A percentile compares a stretch with the other conserved stretches of the same genome.
phyloP scores from a whole-genome alignment of 2,797 vertebrate species.

The Acipenser ruthenus region DNA sequence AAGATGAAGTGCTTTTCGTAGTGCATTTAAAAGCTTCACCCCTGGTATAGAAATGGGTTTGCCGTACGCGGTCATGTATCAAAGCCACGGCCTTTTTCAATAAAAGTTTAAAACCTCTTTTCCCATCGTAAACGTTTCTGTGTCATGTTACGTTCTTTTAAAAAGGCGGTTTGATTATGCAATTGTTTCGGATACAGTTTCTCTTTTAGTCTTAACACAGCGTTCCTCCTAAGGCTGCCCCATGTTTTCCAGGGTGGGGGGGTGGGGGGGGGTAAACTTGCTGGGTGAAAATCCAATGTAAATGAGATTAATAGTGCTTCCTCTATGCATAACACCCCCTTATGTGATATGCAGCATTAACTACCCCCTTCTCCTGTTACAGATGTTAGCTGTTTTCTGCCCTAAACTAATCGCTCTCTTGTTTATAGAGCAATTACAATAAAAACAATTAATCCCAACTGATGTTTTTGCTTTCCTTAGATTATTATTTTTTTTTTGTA shows the following conservation, averaged over 20 bases:
- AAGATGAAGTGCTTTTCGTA: too few relatives aligned
- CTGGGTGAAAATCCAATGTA: too few relatives aligned
- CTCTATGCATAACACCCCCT: slow-evolving; percentile 11
- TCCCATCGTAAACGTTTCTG: too few relatives aligned
- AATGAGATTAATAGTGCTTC: not conserved
- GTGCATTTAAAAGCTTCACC: too few relatives aligned
- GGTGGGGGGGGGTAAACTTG: too few relatives aligned
- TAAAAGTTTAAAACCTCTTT: too few relatives aligned
- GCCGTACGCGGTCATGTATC: too few relatives aligned
- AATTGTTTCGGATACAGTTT: not conserved
- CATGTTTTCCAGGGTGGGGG: not conserved
- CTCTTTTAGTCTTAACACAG: slow-evolving; percentile 14
- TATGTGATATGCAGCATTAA: slow-evolving; percentile 1
- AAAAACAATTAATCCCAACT: not conserved
- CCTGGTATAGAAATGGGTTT: too few relatives aligned
- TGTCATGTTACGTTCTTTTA: too few relatives aligned
- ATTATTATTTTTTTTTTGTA: slow-evolving; percentile 65
- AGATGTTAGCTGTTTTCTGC: slow-evolving; percentile 6
- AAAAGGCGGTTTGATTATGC: not conserved
- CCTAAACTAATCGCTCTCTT: not conserved
- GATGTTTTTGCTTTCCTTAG: slow-evolving; percentile 44
- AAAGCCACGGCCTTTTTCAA: too few relatives aligned
- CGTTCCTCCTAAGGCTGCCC: slow-evolving; percentile 1
- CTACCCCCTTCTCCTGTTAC: not conserved
- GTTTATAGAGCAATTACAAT: too few relatives aligned